Conservation (phyloP, 2,797 vertebrate species). For the Enteromius trimaculatus region DNA sequence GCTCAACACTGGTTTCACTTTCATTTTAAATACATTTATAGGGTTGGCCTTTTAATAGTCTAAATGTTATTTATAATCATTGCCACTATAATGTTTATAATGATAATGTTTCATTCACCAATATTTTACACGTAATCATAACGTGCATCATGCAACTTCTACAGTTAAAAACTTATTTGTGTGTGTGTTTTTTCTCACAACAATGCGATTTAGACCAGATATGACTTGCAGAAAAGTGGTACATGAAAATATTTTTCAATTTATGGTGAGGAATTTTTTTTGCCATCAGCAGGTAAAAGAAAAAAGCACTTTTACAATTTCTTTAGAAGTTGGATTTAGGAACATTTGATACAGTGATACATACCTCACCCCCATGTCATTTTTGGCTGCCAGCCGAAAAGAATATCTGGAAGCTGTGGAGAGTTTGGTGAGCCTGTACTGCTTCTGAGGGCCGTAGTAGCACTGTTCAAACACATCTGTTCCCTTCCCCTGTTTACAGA, state of each 20-base stretch:
- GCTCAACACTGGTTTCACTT: too few relatives aligned
- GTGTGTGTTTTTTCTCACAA: not conserved
- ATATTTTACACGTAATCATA: not conserved
- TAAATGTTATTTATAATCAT: not conserved
- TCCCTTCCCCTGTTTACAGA: slow-evolving; percentile 86
- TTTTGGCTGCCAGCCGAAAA: slow-evolving; percentile 95
- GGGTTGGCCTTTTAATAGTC: not conserved
- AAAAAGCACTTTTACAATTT: not conserved
- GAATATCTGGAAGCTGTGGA: slow-evolving; percentile 94
- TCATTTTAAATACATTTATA: too few relatives aligned
- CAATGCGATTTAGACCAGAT: not conserved
- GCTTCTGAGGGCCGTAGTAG: slow-evolving; percentile 92
- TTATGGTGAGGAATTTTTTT: not conserved
- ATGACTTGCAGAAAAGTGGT: not conserved
- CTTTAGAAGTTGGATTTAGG: not conserved
- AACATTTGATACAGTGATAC: not conserved
- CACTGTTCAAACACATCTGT: slow-evolving; percentile 89
- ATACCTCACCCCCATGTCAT: slow-evolving; percentile 94
- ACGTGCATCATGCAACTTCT: not conserved
- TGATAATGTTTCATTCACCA: not conserved
- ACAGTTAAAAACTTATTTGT: too few relatives aligned
- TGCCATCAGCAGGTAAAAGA: not conserved
- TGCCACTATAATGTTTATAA: not conserved
- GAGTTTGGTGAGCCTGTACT: slow-evolving; percentile 93
- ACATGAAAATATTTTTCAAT: not conserved